phyloP scores from a whole-genome alignment of 2,797 vertebrate genomes.

The Dromococcyx pavoninus region DNA sequence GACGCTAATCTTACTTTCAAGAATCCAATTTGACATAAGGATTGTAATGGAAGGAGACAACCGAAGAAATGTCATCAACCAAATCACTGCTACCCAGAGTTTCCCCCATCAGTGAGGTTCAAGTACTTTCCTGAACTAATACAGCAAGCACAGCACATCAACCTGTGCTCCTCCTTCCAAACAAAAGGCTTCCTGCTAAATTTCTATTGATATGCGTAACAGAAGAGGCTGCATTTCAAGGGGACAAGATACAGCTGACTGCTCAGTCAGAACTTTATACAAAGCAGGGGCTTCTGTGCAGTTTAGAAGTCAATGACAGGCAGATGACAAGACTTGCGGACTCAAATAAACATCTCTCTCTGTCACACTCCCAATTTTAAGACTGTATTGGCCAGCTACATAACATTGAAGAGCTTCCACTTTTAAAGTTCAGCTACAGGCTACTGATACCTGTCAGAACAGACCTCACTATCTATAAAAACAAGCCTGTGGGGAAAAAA shows the following conservation, averaged over 20 bases:
- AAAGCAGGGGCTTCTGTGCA: background rate
- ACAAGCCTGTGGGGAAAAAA: background rate
- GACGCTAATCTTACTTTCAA: background rate
- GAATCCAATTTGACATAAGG: background rate
- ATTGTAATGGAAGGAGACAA: background rate
- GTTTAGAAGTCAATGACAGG: background rate
- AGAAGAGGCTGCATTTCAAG: background rate
- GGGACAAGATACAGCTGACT: background rate
- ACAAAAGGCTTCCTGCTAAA: background rate
- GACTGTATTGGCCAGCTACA: background rate
- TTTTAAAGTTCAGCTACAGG: background rate
- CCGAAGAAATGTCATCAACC: background rate
- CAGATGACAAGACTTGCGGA: background rate
- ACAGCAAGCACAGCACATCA: background rate
- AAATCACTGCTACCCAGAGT: fast-evolving
- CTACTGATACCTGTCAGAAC: background rate
- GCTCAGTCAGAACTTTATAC: background rate
- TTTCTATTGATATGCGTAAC: background rate
- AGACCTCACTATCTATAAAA: background rate
- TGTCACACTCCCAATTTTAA: background rate
- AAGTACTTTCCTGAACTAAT: background rate
- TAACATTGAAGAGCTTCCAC: background rate
- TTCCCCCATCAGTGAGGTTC: background rate
- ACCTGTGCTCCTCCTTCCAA: background rate
- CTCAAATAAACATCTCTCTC: background rate